A percentile compares a stretch with the other conserved stretches of the same genome.
Conservation (phyloP, 2,113 vertebrate species). For the Vimba vimba region DNA sequence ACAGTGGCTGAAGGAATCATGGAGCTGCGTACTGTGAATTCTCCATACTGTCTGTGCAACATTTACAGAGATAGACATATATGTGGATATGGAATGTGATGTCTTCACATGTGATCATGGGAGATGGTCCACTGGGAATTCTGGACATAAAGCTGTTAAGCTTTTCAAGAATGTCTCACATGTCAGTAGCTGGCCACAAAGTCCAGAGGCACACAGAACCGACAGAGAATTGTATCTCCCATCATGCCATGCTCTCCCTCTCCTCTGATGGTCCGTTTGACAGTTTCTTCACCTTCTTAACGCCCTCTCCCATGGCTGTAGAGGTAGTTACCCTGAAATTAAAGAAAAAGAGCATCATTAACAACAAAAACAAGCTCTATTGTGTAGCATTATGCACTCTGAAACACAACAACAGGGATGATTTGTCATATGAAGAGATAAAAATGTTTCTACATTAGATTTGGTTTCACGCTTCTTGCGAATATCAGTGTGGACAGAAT, state of each 20-base stretch:
- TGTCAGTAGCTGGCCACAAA: slow-evolving; percentile 34
- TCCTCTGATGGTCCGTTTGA: slow-evolving; percentile 61
- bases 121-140: slow-evolving; percentile 28
- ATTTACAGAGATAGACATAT: slow-evolving; percentile 43
- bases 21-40: neutral
- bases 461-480: neutral
- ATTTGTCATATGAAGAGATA: neutral
- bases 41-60: slow-evolving; percentile 22
- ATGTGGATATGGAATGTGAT: neutral
- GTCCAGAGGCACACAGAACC: slow-evolving; percentile 30
- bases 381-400: neutral
- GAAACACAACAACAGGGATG: neutral
- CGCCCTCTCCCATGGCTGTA: slow-evolving; percentile 54
- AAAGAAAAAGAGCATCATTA: slow-evolving; percentile 25
- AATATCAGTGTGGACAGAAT: neutral
- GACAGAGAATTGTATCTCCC: slow-evolving; percentile 11
- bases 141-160: slow-evolving; percentile 8
- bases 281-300: slow-evolving; percentile 65
- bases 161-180: slow-evolving; percentile 29
- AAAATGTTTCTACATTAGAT: neutral
- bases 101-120: slow-evolving; percentile 21
- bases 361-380: neutral
- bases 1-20: slow-evolving; percentile 19
- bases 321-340: slow-evolving; percentile 61
- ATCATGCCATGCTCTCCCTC: slow-evolving; percentile 63